Base-by-base conservation (phyloP, 2,888 invertebrate genomes). In the Drosophila lutescens region DNA sequence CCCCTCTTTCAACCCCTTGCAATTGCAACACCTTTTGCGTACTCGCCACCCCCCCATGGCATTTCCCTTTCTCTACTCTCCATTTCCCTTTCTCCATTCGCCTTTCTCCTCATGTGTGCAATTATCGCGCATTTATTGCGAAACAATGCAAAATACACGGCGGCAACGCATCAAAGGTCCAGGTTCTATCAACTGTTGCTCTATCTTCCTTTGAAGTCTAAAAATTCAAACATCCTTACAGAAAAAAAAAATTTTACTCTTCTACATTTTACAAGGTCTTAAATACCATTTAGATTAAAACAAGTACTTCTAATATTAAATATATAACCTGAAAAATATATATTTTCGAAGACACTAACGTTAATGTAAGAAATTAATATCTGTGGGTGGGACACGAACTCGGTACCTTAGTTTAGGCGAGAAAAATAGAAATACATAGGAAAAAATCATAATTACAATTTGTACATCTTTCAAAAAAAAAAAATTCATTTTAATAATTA, bases 91-190 rank as follows among this genome's bases (percentile, higher is more conserved):
- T 23, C 26, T 6, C 4, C 13, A 1, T 32, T 30, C 34, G 20
- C 49, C 58, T 58, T 34, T 40, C 30, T 32, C 38, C 49, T 32
- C 23, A 9, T 61, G 68, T 67, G 74, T 84, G 83, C 86, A 85
- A 84, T 86, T 84, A 84, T 86, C 81, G 82, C 80, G 80, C 84
- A 74, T 84, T 84, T 84, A 85, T 85, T 80, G 87, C 87, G 79
- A 85, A 87, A 85, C 87, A 88, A 85, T 87, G 88, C 87, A 86
- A 86, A 77, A 79, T 73, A 68, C 47, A 60, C 68, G 74, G 38
- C 47, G 43, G 17, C 61, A 66, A 36, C 30, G 30, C 53, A 59
- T 26, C 61, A 30, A 51, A 57, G 47, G 57, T 44, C 51, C 61
- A 62, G 55, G 55, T 69, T 74, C 47, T 49, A 70, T 62, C 65